A percentile compares a stretch with the other conserved stretches of the same genome.
phyloP scores from a whole-genome alignment of 2,888 invertebrate species.

The Drosophila recens region DNA sequence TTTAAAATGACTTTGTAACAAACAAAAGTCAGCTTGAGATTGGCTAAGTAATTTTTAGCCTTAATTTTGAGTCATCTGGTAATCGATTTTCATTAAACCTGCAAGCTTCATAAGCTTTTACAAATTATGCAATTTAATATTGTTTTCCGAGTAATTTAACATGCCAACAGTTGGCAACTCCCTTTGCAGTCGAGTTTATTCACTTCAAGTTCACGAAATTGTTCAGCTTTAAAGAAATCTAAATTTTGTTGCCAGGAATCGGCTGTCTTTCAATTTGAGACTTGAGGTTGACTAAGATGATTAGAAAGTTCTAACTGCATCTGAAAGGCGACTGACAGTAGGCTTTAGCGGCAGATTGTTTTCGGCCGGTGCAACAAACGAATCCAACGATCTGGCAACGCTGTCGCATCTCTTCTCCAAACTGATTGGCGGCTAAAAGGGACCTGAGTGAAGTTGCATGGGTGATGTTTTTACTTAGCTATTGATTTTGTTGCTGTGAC shows the following conservation, averaged over 20 bases:
- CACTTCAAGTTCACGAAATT: neutral
- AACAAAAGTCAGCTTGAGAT: too few relatives aligned
- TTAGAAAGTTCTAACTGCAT: constrained; percentile 2
- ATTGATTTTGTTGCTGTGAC: constrained; percentile 75
- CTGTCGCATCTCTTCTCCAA: constrained; percentile 5
- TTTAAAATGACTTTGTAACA: too few relatives aligned
- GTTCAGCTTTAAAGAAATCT: neutral
- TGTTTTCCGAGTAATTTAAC: neutral
- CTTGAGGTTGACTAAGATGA: neutral
- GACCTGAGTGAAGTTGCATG: neutral
- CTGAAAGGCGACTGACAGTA: neutral
- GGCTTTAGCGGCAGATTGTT: neutral
- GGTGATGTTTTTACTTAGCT: constrained; percentile 29
- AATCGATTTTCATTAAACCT: neutral
- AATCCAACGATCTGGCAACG: constrained; percentile 16
- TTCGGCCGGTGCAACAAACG: neutral
- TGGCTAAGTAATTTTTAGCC: too few relatives aligned
- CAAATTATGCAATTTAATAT: neutral
- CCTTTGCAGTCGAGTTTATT: neutral
- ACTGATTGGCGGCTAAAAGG: constrained; percentile 10
- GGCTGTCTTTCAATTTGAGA: neutral
- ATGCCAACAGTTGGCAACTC: neutral
- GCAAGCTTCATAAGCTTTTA: neutral
- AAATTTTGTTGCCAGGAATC: neutral
- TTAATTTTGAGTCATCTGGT: too few relatives aligned